Evolutionary conservation across 2,113 vertebrate genomes (phyloP).

Genomic region (Phalacrocorax carbo): DNA sequence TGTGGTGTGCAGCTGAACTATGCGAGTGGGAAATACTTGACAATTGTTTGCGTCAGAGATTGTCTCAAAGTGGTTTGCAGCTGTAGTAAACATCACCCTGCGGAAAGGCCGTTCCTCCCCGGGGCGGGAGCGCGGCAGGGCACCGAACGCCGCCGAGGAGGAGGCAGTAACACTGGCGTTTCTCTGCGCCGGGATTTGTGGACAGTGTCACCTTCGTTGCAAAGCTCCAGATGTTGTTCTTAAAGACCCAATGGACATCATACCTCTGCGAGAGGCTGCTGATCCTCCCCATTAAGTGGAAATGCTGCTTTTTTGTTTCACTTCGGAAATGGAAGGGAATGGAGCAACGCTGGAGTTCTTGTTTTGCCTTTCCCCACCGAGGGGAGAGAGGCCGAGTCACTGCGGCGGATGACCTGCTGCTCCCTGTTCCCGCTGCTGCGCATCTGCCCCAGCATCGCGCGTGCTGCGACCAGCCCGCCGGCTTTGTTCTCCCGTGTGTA

Average conservation of each 20-base stretch:
- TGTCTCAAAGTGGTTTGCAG: background rate
- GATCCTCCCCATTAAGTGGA: accelerated
- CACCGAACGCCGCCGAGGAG: background rate
- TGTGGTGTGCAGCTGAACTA: accelerated
- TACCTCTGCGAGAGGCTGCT: background rate
- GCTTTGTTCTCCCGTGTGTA: accelerated
- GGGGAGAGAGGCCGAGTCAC: accelerated
- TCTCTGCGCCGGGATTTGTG: accelerated
- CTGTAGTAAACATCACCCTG: background rate
- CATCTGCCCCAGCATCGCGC: accelerated
- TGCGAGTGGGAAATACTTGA: accelerated
- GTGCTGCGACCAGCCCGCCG: accelerated
- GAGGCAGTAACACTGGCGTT: accelerated
- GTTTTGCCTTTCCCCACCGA: accelerated
- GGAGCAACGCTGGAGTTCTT: background rate
- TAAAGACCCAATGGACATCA: accelerated
- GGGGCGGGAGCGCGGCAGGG: accelerated
- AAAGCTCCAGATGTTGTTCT: accelerated
- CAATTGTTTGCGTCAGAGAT: background rate
- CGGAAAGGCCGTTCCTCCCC: background rate
- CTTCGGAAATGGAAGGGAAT: accelerated
- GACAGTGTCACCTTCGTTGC: background rate
- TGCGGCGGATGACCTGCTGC: background rate
- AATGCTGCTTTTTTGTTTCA: accelerated
- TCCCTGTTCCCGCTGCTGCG: background rate